Conservation (phyloP, 2,113 vertebrate genomes). For the Raja brachyura region DNA sequence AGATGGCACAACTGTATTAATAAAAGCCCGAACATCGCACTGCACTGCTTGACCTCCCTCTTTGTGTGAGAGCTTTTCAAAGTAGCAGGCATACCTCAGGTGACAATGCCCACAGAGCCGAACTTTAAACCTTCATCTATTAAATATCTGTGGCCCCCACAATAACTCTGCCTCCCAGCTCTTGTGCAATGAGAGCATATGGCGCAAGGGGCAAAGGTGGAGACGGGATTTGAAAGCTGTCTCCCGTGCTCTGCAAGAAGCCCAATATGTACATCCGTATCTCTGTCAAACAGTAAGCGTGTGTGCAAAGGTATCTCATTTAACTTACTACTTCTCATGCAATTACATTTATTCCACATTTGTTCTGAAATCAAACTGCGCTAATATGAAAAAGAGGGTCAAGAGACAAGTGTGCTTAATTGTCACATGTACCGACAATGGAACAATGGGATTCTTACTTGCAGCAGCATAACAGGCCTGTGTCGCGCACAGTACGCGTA, state of each 20-base stretch:
- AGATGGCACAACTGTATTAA: not conserved
- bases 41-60: not conserved
- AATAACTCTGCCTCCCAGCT: not conserved
- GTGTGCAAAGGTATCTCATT: not conserved
- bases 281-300: not conserved
- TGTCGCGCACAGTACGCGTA: too few relatives aligned
- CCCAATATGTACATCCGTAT: constrained; percentile 4
- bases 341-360: not conserved
- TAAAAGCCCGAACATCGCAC: not conserved
- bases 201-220: not conserved
- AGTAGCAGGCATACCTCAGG: not conserved
- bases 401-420: too few relatives aligned
- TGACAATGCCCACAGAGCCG: not conserved
- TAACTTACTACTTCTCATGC: not conserved
- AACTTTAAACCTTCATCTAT: not conserved
- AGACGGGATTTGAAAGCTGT: not conserved
- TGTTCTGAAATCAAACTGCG: not conserved
- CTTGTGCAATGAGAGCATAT: not conserved
- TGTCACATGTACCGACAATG: too few relatives aligned
- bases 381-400: not conserved
- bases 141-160: not conserved
- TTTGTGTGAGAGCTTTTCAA: not conserved
- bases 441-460: too few relatives aligned
- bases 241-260: not conserved
- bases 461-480: too few relatives aligned